Evolutionary conservation across 2,888 invertebrate species (phyloP), one percentile per base, ranked within the genome.

Genomic region (Melanchra persicariae): DNA sequence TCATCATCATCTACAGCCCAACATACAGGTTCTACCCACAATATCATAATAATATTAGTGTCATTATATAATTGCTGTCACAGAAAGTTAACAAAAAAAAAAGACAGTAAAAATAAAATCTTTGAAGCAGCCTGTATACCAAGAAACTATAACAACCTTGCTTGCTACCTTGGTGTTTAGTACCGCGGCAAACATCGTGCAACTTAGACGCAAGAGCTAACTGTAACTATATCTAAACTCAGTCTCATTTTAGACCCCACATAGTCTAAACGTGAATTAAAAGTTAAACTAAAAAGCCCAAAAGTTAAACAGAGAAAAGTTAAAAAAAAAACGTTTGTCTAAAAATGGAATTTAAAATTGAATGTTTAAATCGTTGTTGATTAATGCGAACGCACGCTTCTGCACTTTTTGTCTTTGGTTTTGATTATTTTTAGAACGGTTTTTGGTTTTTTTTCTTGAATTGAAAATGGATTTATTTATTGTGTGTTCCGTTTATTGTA

Each of bases 161-260:
- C 85, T 77, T 71, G 75, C 86, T 77, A 85, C 87, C 83, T 86
- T 86, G 79, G 40, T 63, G 47, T 60, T 86, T 87, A 91, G 91
- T 91, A 84, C 88, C 91, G 91, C 90, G 91, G 73, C 85, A 82
- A 79, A 74, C 87, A 63, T 74, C 88, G 86, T 77, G 75, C 86
- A 74, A 77, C 79, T 45, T 79, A 82, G 79, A 87, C 88, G 87
- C 81, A 73, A 73, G 73, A 71, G 72, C 55, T 81, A 87, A 57
- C 81, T 77, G 65, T 71, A 69, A 87, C 83, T 87, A 89, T 87
- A 89, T 88, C 85, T 85, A 88, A 71, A 63, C 22, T 67, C 85
- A 85, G 85, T 87, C 78, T 70, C 71, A 69, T 77, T 63, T 77
- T 69, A 87, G 84, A 80, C 91, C 89, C 88, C 87, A 87, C 80